Base-by-base conservation (phyloP, 1,140 invertebrate species). In the Drosophila watanabei region DNA sequence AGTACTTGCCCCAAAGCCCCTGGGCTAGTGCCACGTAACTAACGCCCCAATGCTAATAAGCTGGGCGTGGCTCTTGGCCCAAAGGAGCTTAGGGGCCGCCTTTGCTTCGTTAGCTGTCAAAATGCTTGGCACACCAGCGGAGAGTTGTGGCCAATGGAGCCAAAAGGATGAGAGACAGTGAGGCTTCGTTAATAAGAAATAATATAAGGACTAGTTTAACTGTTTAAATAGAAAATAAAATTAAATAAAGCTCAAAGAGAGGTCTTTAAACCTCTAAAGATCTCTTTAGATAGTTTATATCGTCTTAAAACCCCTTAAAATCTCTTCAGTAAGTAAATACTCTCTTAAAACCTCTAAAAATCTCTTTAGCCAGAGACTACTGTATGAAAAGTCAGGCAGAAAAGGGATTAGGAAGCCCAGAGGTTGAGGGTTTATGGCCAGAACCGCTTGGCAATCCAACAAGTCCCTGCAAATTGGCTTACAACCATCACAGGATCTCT, bases 401-500 rank as follows among this genome's bases (percentile, higher is more conserved):
- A 30, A 30, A 41, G 3, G 57, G 24, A n/a, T 43, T 28, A 48
- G 16, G 39, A 20, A 18, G 10, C 32, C 16, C 37, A 62, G 20
- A 28, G 64, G 45, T 33, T 32, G n/a, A 20, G 64, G 20, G 20
- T 8, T 39, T 56, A 51, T 32, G n/a, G 16, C 37, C 37, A 52
- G 35, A n/a, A 48, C 54, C 18, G 41, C 24, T 33, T 54, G 61
- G n/a, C 66, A 37, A 75, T 43, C 51, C 33, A 63, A 66, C 48
- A 80, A 62, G 39, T n/a, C 60, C 57, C 33, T 4, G 63, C 80
- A 82, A 82, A 82, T 82, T 82, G 80, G 80, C 80, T 82, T 75
- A 59, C 64, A 62, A 48, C 64, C 56, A 60, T 46, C 54, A 32
- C 9, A 48, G 28, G 24, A 54, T n/a, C 24, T 13, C 14, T 13